A percentile compares a stretch with the other conserved stretches of the same genome.
phyloP scores from a whole-genome alignment of 2,888 invertebrate genomes.

The Thumatha senex region DNA sequence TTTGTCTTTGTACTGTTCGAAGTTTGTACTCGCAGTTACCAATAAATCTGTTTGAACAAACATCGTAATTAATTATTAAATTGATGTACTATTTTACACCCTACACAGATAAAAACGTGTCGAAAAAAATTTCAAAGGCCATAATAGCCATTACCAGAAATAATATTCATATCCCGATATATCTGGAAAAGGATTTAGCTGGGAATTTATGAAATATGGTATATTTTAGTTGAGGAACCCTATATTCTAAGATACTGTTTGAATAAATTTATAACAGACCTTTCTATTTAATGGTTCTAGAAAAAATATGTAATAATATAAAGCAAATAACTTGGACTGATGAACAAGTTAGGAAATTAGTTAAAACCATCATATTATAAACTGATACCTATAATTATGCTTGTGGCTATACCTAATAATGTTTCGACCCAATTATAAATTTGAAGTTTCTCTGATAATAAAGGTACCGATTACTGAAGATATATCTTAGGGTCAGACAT shows the following conservation, averaged over 20 bases:
- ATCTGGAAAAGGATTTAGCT: too few species aligned
- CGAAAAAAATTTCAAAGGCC: too few species aligned
- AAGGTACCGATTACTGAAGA: constrained; percentile 10
- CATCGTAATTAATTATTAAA: not conserved
- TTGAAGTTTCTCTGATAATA: constrained; percentile 10
- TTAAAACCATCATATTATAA: not conserved
- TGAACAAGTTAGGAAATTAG: not conserved
- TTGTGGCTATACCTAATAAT: too few species aligned
- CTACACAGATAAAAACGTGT: too few species aligned
- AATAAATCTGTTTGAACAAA: not conserved
- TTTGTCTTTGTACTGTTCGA: constrained; percentile 19
- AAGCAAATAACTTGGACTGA: not conserved
- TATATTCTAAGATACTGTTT: too few species aligned
- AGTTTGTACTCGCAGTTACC: not conserved
- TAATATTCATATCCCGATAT: too few species aligned
- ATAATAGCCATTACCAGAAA: too few species aligned
- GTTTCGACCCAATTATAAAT: not conserved
- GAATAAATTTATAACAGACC: too few species aligned
- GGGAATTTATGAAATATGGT: not conserved
- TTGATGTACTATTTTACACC: too few species aligned
- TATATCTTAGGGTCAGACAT: constrained; percentile 4
- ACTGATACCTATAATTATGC: constrained; percentile 2
- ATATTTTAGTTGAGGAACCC: not conserved
- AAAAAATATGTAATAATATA: not conserved
- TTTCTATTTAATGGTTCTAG: not conserved